Conservation (phyloP, 1,140 invertebrate genomes). For the Drosophila sp. region DNA sequence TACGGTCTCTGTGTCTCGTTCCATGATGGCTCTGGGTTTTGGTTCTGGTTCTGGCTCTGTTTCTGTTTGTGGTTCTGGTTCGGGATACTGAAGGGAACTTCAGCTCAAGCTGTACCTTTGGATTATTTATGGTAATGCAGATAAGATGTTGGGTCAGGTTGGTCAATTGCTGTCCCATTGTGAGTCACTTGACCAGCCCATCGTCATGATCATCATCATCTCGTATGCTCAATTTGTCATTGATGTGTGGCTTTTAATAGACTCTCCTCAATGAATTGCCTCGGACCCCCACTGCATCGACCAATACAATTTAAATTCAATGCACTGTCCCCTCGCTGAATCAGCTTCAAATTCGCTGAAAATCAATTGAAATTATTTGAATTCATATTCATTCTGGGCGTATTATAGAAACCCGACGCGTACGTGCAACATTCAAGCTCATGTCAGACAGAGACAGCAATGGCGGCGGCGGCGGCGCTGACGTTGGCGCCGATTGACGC, state of each 20-base stretch:
- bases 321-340: slow-evolving; percentile 41
- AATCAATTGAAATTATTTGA: slow-evolving; percentile 60
- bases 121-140: slow-evolving; percentile 69
- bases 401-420: slow-evolving; percentile 51
- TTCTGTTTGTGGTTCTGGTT: slow-evolving; percentile 2
- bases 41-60: neutral
- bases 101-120: slow-evolving; percentile 35
- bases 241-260: slow-evolving; percentile 47
- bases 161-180: slow-evolving; percentile 45
- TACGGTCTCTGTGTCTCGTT: slow-evolving; percentile 38
- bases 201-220: slow-evolving; percentile 36
- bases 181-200: slow-evolving; percentile 59
- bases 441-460: neutral
- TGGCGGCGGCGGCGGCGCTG: slow-evolving; percentile 20
- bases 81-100: slow-evolving; percentile 30
- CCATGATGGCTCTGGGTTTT: neutral
- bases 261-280: slow-evolving; percentile 23
- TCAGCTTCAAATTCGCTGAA: slow-evolving; percentile 60
- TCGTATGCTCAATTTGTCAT: slow-evolving; percentile 60
- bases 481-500: slow-evolving; percentile 49
- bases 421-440: slow-evolving; percentile 62
- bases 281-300: slow-evolving; percentile 13
- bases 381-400: slow-evolving; percentile 47
- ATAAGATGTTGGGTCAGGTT: slow-evolving; percentile 64
- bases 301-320: slow-evolving; percentile 59